Evolutionary conservation across 1,140 invertebrate genomes (phyloP).

Genomic region (Brachionus manjavacas): DNA sequence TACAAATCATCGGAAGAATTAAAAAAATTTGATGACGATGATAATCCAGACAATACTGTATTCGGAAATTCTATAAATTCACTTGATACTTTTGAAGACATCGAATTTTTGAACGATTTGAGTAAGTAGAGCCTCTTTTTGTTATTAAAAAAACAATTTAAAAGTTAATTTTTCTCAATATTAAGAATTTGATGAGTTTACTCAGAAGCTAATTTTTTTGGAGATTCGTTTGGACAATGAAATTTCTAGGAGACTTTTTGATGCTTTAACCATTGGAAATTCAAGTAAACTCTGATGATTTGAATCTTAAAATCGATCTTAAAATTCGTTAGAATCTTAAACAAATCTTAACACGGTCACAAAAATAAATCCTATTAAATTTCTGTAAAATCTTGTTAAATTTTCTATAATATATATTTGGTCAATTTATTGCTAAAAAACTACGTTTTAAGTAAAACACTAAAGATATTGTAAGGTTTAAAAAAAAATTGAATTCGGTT

Average conservation of each 20-base stretch:
- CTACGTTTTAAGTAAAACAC: too few relatives aligned
- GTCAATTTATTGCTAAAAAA: too few relatives aligned
- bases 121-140: neutral
- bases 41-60: neutral
- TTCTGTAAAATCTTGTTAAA: too few relatives aligned
- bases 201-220: neutral
- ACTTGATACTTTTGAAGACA: neutral
- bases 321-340: too few relatives aligned
- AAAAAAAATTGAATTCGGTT: too few relatives aligned
- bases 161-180: neutral
- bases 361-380: too few relatives aligned
- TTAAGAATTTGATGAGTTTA: neutral
- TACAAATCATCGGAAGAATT: neutral
- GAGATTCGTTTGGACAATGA: constrained; percentile 12
- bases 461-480: too few relatives aligned
- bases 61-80: neutral
- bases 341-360: too few relatives aligned
- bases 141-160: too few relatives aligned
- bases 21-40: neutral
- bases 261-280: constrained; percentile 23
- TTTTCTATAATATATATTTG: too few relatives aligned
- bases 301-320: too few relatives aligned
- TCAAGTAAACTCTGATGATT: neutral
- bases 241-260: neutral
- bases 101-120: neutral